Conservation (phyloP, 2,113 vertebrate species). For the Oreocharis arfaki region DNA sequence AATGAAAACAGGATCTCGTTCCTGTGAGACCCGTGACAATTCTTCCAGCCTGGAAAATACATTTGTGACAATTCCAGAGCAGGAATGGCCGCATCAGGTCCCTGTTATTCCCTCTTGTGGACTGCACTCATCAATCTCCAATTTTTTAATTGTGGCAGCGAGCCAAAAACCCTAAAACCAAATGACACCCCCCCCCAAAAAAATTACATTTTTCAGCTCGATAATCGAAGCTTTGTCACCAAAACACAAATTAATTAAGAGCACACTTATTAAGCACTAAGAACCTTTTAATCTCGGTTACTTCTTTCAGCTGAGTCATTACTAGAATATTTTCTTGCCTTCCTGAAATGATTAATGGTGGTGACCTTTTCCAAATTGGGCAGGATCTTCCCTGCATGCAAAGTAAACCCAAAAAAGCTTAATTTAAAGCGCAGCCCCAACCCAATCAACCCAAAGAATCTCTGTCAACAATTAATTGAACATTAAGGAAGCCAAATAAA, state of each 20-base stretch:
- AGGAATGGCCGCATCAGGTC: neutral
- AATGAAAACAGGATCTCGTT: neutral
- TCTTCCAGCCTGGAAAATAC: neutral
- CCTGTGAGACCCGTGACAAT: neutral
- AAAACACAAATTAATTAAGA: neutral
- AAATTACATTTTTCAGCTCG: rapidly evolving
- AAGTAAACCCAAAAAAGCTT: neutral
- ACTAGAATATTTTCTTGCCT: neutral
- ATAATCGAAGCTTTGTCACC: neutral
- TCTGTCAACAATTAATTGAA: conserved; percentile 6
- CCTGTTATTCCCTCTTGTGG: neutral
- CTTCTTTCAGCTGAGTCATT: conserved; percentile 27
- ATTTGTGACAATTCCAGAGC: neutral
- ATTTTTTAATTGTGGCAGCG: neutral
- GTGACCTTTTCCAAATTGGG: conserved; percentile 31
- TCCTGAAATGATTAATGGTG: conserved; percentile 20
- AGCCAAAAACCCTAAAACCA: neutral
- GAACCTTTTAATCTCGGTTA: conserved; percentile 8
- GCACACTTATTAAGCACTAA: neutral
- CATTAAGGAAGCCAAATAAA: neutral
- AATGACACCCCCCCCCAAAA: rapidly evolving
- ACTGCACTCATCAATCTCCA: no score
- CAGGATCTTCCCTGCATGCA: neutral
- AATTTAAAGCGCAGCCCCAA: neutral
- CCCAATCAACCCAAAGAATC: neutral